phyloP scores from a whole-genome alignment of 2,113 vertebrate species.

The Physeter macrocephalus region DNA sequence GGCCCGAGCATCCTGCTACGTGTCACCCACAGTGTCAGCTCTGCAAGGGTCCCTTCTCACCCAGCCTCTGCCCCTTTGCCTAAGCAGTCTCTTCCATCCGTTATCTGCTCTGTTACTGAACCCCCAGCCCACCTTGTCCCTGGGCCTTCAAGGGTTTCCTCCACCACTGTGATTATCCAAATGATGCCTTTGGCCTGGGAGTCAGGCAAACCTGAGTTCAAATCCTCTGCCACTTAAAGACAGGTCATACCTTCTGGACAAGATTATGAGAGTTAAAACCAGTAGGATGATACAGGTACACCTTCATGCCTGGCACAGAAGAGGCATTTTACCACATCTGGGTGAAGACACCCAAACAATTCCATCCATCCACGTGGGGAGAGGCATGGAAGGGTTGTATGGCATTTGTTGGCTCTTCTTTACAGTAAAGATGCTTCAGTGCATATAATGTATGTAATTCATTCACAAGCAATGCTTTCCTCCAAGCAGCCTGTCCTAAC shows the following conservation, averaged over 20 bases:
- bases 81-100: background rate
- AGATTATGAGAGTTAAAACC: background rate
- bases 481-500: background rate
- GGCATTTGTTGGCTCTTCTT: background rate
- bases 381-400: background rate
- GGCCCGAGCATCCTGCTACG: background rate
- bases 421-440: background rate
- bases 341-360: background rate
- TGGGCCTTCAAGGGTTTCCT: background rate
- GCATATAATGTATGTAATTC: background rate
- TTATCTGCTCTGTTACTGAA: rapidly evolving
- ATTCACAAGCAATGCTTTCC: background rate
- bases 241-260: background rate
- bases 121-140: background rate
- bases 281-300: rapidly evolving
- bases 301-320: no score
- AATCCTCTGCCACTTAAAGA: background rate
- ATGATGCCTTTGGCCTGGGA: background rate
- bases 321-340: background rate
- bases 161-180: background rate
- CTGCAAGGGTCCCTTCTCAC: rapidly evolving
- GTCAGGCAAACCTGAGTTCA: background rate
- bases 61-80: background rate
- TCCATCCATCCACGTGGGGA: background rate
- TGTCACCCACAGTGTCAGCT: no score